Conservation (phyloP, 35 echinoderm and acorn worm genomes). For the Apostichopus parvimensis region DNA sequence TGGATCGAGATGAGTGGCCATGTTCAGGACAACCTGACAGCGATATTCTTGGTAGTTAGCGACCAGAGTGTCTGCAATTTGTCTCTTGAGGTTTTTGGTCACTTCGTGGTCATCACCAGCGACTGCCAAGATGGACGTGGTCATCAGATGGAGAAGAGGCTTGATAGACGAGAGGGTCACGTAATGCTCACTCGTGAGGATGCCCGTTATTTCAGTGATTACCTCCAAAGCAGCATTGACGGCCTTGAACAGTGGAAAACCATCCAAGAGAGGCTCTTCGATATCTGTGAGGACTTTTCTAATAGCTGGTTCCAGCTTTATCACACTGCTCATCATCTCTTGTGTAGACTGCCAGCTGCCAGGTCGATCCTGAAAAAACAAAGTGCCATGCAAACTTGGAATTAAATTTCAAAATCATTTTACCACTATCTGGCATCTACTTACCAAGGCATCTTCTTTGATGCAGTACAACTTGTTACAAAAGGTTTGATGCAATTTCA, state of each 20-base stretch:
- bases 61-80: not conserved
- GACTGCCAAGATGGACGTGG: conserved; percentile 1
- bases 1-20: conserved; percentile 48
- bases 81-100: conserved; percentile 6
- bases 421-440: no score
- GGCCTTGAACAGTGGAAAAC: conserved; percentile 5
- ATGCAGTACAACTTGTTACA: no score
- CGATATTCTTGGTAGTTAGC: conserved; percentile 31
- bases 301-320: conserved; percentile 47
- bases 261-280: conserved; percentile 21
- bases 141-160: conserved; percentile 38
- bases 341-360: conserved; percentile 37
- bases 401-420: no score
- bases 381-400: not conserved
- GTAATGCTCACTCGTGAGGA: conserved; percentile 37
- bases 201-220: conserved; percentile 27
- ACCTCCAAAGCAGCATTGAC: conserved; percentile 27
- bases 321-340: conserved; percentile 1
- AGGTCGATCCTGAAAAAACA: conserved; percentile 30
- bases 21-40: conserved; percentile 30
- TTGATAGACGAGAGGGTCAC: conserved; percentile 46
- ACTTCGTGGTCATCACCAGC: conserved; percentile 22
- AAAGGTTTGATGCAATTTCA: no score
- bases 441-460: no score
- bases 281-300: conserved; percentile 18